Evolutionary conservation across 2,888 invertebrate genomes (phyloP).

Genomic region (Acleris cristana): DNA sequence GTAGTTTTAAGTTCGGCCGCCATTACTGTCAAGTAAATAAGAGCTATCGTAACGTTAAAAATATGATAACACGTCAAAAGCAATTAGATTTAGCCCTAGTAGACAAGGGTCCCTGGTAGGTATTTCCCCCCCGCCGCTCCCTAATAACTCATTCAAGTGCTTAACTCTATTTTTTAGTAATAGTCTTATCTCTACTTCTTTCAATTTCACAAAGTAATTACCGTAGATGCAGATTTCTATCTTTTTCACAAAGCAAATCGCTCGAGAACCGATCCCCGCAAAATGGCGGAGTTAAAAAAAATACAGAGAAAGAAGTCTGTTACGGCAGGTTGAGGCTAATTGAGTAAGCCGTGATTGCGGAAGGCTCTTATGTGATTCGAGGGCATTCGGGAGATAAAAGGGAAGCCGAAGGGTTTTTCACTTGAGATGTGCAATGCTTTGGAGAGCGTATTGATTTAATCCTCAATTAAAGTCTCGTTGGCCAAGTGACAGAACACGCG

Average conservation of each 20-base stretch:
- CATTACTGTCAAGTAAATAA: no score
- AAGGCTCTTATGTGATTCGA: constrained; percentile 7
- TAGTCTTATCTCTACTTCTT: no score
- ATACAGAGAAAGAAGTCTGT: constrained; percentile 20
- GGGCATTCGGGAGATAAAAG: not conserved
- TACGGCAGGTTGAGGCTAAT: constrained; percentile 19
- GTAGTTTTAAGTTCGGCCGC: no score
- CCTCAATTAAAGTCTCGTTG: not conserved
- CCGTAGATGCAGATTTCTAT: not conserved
- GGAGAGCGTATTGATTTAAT: not conserved
- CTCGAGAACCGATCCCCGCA: not conserved
- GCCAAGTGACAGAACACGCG: not conserved
- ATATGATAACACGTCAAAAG: no score
- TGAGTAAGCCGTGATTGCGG: constrained; percentile 24
- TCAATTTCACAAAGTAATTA: no score
- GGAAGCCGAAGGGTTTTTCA: not conserved
- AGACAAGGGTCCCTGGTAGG: no score
- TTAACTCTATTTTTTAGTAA: no score
- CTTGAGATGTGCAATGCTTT: not conserved
- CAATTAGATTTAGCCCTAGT: no score
- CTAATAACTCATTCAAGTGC: no score
- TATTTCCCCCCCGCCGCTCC: no score
- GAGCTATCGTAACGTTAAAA: no score
- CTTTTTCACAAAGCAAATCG: not conserved
- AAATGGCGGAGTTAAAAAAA: constrained; percentile 20